These are phyloP conservation scores for Semicossyphus pulcher DNA, from an alignment of 2,113 vertebrate species.

Conservation along the genomic window DNA sequence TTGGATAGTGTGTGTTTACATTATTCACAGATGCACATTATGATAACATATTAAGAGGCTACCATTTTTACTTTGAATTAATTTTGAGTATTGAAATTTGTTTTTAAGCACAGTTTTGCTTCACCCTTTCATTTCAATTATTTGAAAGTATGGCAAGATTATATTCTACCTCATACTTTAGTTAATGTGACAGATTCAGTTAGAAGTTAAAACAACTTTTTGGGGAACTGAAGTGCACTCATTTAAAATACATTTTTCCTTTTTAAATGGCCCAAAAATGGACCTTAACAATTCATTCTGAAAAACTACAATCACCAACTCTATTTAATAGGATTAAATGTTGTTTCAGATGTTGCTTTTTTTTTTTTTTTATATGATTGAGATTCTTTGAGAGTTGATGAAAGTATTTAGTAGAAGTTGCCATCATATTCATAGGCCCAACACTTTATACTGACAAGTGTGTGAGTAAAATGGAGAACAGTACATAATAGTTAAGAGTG, in stretches of 20 bases:
- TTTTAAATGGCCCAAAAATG: constrained; percentile 6
- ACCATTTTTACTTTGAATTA: constrained; percentile 6
- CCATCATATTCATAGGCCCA: constrained; percentile 23
- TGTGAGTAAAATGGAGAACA: constrained; percentile 27
- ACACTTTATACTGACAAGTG: constrained; percentile 14
- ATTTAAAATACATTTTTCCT: constrained; percentile 10
- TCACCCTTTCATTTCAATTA: constrained; percentile 19
- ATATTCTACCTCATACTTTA: constrained; percentile 64
- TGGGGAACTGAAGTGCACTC: constrained; percentile 30
- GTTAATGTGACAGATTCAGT: constrained; percentile 39
- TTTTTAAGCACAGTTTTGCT: constrained; percentile 42
- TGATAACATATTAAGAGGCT: constrained; percentile 5
- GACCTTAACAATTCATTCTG: constrained; percentile 14
- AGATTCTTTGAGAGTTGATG: constrained; percentile 48
- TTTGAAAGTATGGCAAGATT: constrained; percentile 29
- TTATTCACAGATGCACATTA: constrained; percentile 21
- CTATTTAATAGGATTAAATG: constrained; percentile 41
- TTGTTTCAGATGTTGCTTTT: constrained; percentile 36
- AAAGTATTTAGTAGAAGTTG: constrained; percentile 31
- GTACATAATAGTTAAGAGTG: constrained; percentile 25
- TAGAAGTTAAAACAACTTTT: constrained; percentile 6
- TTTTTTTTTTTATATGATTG: constrained; percentile 51
- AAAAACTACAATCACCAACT: constrained; percentile 56
- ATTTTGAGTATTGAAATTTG: background rate
- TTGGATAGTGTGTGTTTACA: constrained; percentile 43